Base-by-base conservation (phyloP, 2,888 invertebrate species). In the Criorhina ranunculi region DNA sequence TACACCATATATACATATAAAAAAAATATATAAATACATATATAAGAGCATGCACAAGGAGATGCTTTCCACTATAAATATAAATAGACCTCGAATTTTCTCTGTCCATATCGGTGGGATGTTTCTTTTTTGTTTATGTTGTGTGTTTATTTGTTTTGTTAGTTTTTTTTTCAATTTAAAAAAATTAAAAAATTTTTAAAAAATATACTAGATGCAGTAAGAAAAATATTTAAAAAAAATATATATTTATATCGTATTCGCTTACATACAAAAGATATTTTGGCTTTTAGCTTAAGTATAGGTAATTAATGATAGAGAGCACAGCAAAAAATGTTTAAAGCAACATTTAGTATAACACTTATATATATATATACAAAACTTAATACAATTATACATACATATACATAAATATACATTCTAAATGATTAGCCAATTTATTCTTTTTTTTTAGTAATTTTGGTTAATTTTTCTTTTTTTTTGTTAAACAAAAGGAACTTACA, bases 301-400 rank as follows among this genome's bases (percentile, higher is more conserved):
- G 24, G 24, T n/a, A n/a, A n/a, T 24, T 55, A 33, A 9, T 29
- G 33, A 46, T 59, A 51, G 29, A 51, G 29, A 62, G 62, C 42
- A 60, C 69, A 57, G 44, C 33, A 42, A 73, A 46, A 42, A 73
- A 46, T 60, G 49, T 59, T 49, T 8, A 51, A 60, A 64, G 53
- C 62, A 64, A 53, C 12, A 64, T n/a, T 73, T 5, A 62, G 6
- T 42, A 37, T 3, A 1, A 24, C 24, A 24, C 24, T 24, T 24
- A 53, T 62, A 42, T 19, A 29, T 5, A 9, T 49, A 51, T 24
- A 35, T 44, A 64, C 35, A 64, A 53, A 46, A 35, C 15, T 29
- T 42, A 55, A 5, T 40, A 46, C 46, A 46, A 44, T 44, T 9
- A 19, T 46, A 11, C 9, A 53, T 33, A 15, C 8, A 53, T n/a